Percentiles rank a stretch among this genome's conserved stretches.
phyloP scores from a whole-genome alignment of 2,888 invertebrate species.

The Luperina nickerlii region DNA sequence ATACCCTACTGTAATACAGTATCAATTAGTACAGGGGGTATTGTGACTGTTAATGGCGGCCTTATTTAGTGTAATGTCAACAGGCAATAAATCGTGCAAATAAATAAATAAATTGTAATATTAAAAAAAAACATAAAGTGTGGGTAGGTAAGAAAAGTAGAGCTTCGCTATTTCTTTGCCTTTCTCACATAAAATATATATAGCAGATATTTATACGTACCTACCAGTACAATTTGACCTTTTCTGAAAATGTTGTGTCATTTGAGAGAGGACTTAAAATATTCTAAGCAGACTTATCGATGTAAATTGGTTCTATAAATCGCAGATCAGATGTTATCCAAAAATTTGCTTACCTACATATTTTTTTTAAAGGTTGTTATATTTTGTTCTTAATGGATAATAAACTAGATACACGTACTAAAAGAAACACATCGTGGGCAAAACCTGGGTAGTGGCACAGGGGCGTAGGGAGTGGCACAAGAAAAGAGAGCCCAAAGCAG shows the following conservation, averaged over 20 bases:
- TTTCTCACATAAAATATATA: background rate
- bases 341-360: background rate
- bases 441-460: no score
- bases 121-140: background rate
- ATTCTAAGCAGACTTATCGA: constrained; percentile 22
- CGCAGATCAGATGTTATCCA: constrained; percentile 6
- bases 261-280: constrained; percentile 16
- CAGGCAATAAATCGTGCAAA: no score
- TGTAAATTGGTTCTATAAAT: constrained; percentile 25
- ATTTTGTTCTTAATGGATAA: no score
- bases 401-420: background rate
- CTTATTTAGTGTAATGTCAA: no score
- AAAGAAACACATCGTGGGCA: background rate
- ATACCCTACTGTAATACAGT: no score
- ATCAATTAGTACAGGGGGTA: no score
- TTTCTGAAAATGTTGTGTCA: constrained; percentile 29
- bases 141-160: background rate
- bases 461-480: no score
- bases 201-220: background rate
- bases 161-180: background rate
- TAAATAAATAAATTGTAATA: background rate
- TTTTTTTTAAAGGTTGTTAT: no score
- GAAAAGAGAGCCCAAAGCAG: no score
- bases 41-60: no score
- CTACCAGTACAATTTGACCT: constrained; percentile 23